Evolutionary conservation across 1,140 invertebrate species (phyloP), one percentile per base, ranked within the genome.

Genomic region (Cardiocondyla obscurior): DNA sequence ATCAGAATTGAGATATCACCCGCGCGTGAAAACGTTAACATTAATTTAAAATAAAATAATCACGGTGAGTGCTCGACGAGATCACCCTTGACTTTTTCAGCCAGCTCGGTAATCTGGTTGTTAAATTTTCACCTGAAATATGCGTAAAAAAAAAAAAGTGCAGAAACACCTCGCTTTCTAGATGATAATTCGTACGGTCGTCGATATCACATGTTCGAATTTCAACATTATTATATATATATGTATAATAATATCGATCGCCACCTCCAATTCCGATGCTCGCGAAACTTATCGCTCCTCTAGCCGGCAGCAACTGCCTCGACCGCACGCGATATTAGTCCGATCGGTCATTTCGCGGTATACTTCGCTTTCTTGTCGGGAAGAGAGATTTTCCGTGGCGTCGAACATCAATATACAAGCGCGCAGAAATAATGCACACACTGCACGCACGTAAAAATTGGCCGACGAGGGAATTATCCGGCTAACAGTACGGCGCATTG

Each of bases 211-310:
- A 36, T n/a, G 55, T 74, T 25, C 36, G 53, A 74, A 44, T 74
- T 74, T 22, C 53, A 12, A 10, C 10, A 12, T 16, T 7, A n/a
- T n/a, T n/a, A n/a, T n/a, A n/a, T n/a, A n/a, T n/a, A n/a, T 30
- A 7, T 60, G 60, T 60, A 60, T 22, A 74, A 60, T n/a, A 60
- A 42, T 58, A 51, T 28, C 69, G 33, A 74, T 60, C 58, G 25
- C 36, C 53, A 58, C 6, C 51, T 70, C 67, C 19, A 25, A 36
- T 19, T 33, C 33, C 39, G 36, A 60, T 16, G 39, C 25, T 19
- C 53, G 70, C 51, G 22, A 44, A 44, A 74, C 70, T 74, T 58
- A 74, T 74, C 70, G 70, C 53, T 60, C 4, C 51, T 57, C n/a
- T 22, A 25, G 28, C 44, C 22, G 42, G 64, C 46, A 70, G 25